Evolutionary conservation across 1,140 invertebrate species (phyloP).

Genomic region (Zophobas atratus): DNA sequence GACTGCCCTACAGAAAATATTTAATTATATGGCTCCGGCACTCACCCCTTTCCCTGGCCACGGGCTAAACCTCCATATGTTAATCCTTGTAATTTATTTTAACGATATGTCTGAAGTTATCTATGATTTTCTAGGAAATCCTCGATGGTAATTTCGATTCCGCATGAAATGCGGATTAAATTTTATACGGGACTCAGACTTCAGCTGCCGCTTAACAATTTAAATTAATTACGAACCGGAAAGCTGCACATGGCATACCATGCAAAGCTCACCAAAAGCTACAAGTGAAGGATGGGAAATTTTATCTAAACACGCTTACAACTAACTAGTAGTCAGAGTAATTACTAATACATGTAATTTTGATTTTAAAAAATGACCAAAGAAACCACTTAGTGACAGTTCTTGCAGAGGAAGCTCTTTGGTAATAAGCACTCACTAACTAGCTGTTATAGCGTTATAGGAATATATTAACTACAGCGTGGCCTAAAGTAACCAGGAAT

Average conservation of each 20-base stretch:
- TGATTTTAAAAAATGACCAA: no score
- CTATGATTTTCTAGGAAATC: constrained; percentile 38
- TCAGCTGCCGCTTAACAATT: constrained; percentile 18
- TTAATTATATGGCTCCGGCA: constrained; percentile 48
- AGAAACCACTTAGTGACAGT: no score
- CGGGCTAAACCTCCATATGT: constrained; percentile 35
- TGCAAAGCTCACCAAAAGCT: constrained; percentile 9
- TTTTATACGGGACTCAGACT: constrained; percentile 9
- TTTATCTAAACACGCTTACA: background rate
- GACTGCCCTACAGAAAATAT: constrained; percentile 52
- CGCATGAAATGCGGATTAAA: constrained; percentile 19
- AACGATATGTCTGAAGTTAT: constrained; percentile 42
- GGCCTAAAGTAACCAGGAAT: no score
- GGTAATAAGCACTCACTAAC: no score
- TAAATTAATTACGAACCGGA: constrained; percentile 35
- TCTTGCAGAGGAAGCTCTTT: no score
- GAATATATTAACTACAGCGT: no score
- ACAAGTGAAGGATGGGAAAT: constrained; percentile 3
- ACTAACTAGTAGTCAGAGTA: no score
- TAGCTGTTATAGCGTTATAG: no score
- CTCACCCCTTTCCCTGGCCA: constrained; percentile 33
- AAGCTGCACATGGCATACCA: constrained; percentile 6
- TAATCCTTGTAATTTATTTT: constrained; percentile 39
- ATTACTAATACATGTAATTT: no score
- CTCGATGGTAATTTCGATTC: constrained; percentile 30